Evolutionary conservation across 2,113 vertebrate genomes (phyloP), one percentile per base, ranked within the genome.

Genomic region (Bubo scandiacus): DNA sequence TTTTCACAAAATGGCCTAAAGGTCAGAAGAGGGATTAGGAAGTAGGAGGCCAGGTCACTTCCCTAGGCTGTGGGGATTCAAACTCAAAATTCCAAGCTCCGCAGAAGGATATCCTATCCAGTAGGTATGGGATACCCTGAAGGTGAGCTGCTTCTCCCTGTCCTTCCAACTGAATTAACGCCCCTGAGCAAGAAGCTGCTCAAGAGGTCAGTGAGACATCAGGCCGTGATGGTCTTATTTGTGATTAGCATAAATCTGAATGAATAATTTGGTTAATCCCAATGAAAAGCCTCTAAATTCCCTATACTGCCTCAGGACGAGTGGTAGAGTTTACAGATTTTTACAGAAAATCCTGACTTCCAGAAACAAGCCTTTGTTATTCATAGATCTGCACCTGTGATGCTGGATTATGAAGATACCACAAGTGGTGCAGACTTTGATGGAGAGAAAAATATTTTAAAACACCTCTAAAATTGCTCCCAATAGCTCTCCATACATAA

Each of bases 381-480:
- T 92, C 86, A 88, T 2, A 71, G 51, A 78, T 18, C 82, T 86
- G 55, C 27, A 81, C 62, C 88, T 84, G 68, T 66, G 70, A 91
- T 43, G 81, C 58, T 2, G 4, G 42, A 73, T 90, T 94, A 82
- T 36, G 45, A 89, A 92, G 77, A 91, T 7, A 75, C 14, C 9
- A 27, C 54, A 85, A 94, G 59, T 22, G 16, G n/a, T 47, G 34
- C 47, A 90, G 82, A 84, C 63, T 93, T 65, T 30, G 54, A 94
- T 36, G 67, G 45, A 74, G 62, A 95, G 78, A 82, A 71, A 90
- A 96, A 74, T 89, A 91, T 77, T 97, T 92, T 90, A 54, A 70
- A 87, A 90, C 70, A 92, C 86, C 91, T 95, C 78, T 80, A 58
- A 80, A 95, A 95, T 66, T 62, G 32, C 62, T 95, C 89, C 45